phyloP scores from a whole-genome alignment of 2,888 invertebrate genomes.

The Suillia variegata region DNA sequence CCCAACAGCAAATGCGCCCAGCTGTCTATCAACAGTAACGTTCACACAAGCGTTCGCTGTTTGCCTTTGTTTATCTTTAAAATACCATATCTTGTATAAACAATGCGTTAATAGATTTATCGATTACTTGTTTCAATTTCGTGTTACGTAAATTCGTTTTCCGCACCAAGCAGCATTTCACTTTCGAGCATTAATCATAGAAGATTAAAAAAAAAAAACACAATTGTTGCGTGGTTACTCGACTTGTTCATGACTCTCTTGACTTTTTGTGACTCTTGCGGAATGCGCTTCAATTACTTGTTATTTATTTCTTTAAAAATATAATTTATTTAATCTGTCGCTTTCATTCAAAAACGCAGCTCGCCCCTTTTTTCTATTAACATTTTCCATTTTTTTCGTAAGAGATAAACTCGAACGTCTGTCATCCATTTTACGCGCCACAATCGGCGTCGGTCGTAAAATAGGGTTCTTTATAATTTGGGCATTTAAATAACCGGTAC shows the following conservation, averaged over 20 bases:
- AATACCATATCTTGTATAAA: not conserved
- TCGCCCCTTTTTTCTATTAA: not conserved
- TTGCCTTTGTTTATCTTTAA: not conserved
- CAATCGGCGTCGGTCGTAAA: not conserved
- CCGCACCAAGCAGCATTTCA: no score
- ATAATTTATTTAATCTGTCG: not conserved
- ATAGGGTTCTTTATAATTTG: no score
- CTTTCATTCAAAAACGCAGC: not conserved
- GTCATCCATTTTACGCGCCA: no score
- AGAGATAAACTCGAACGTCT: no score
- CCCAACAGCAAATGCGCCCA: not conserved
- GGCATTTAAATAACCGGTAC: no score
- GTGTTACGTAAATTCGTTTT: not conserved
- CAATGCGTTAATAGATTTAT: conserved; percentile 8
- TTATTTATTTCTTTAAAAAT: not conserved
- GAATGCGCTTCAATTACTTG: not conserved
- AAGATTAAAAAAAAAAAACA: not conserved
- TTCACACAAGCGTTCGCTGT: not conserved
- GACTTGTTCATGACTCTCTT: not conserved
- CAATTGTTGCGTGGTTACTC: no score
- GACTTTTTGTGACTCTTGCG: not conserved
- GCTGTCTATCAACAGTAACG: not conserved
- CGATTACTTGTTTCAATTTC: not conserved
- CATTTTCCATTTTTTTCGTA: not conserved
- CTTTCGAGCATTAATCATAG: not conserved